Conservation (phyloP, 2,888 invertebrate genomes). For the Monoplex corrugatus region DNA sequence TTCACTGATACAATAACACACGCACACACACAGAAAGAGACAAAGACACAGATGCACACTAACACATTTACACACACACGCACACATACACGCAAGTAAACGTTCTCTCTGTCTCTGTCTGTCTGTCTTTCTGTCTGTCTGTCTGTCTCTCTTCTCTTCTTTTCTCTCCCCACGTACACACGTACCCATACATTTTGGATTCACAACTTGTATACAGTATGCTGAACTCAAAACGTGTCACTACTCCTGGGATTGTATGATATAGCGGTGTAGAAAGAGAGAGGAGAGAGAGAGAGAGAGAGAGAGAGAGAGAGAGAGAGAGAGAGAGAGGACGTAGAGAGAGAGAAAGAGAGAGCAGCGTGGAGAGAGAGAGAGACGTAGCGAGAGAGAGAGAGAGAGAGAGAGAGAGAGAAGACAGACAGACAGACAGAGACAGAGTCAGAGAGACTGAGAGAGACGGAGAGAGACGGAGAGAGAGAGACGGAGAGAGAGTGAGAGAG, state of each 20-base stretch:
- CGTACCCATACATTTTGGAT: no score
- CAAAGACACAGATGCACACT: background rate
- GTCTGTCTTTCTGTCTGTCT: background rate
- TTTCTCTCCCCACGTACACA: background rate
- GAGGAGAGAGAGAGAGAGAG: background rate
- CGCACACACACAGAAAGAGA: background rate
- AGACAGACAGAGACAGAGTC: background rate
- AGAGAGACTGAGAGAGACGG: background rate
- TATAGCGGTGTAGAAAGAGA: background rate
- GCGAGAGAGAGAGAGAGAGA: background rate
- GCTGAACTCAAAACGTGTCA: no score
- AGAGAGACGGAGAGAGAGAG: background rate
- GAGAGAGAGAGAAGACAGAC: slow-evolving; percentile 14
- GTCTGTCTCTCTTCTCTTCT: background rate
- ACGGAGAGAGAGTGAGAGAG: background rate
- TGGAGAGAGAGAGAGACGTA: background rate
- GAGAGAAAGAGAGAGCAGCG: background rate
- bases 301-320: background rate
- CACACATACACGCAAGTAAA: background rate
- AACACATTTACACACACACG: slow-evolving; percentile 11
- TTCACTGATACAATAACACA: no score
- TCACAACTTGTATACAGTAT: background rate
- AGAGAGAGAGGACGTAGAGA: background rate
- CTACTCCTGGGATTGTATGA: no score
- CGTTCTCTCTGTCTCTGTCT: background rate